Evolutionary conservation across 2,888 invertebrate species (phyloP).

Genomic region (Cataglyphis altisquamis): DNA sequence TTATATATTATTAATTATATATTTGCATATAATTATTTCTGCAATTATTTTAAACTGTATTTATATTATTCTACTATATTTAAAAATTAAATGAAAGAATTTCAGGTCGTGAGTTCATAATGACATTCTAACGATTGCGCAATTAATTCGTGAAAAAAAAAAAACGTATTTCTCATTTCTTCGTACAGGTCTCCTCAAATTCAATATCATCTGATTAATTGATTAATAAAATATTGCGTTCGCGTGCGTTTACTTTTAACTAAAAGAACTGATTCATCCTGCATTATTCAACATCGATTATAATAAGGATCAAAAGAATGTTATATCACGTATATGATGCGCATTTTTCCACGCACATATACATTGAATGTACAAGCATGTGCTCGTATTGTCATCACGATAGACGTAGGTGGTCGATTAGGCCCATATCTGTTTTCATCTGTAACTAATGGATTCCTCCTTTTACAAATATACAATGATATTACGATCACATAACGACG

Average conservation of each 20-base stretch:
- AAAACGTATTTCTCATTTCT: not conserved
- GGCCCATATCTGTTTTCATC: conserved; percentile 2
- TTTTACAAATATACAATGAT: not conserved
- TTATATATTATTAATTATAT: conserved; percentile 11
- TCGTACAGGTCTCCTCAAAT: not conserved
- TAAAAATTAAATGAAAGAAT: not conserved
- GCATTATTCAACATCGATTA: not conserved
- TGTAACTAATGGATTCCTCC: not conserved
- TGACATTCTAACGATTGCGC: not conserved
- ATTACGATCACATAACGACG: not conserved
- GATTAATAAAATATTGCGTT: not conserved
- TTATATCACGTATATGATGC: not conserved
- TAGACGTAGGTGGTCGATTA: conserved; percentile 9
- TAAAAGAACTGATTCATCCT: not conserved
- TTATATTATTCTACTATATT: conserved; percentile 1
- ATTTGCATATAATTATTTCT: not conserved
- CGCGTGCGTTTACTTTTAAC: not conserved
- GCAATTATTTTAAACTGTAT: not conserved
- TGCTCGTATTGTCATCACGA: not conserved
- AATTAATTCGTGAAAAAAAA: conserved; percentile 15
- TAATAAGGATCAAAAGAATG: conserved; percentile 1
- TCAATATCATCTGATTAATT: conserved; percentile 4
- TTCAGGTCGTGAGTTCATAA: not conserved
- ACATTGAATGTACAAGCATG: not conserved
- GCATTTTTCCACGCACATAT: conserved; percentile 1